Evolutionary conservation across 1,140 invertebrate genomes (phyloP).

Genomic region (Thaumatotibia leucotreta): DNA sequence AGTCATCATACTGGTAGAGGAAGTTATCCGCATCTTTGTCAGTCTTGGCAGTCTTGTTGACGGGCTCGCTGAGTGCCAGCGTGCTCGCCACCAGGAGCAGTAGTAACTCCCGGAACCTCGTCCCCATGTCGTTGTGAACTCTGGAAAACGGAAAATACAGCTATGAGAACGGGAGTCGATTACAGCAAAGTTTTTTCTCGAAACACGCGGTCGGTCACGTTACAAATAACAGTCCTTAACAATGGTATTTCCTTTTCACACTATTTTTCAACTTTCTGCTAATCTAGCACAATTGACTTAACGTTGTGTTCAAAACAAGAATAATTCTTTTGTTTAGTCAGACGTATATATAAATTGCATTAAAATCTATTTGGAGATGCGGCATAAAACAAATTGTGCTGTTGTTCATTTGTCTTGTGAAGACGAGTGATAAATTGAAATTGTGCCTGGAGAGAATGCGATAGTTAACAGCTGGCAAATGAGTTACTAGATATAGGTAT

Average conservation of each 20-base stretch:
- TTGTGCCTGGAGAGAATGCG: background rate
- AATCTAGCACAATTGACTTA: slow-evolving; percentile 5
- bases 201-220: slow-evolving; percentile 30
- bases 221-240: slow-evolving; percentile 28
- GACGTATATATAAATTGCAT: background rate
- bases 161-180: slow-evolving; percentile 19
- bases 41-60: slow-evolving; percentile 44
- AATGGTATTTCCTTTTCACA: slow-evolving; percentile 24
- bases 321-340: background rate
- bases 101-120: slow-evolving; percentile 67
- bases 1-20: slow-evolving; percentile 59
- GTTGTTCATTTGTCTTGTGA: background rate
- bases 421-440: background rate
- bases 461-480: background rate
- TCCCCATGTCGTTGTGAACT: slow-evolving; percentile 70
- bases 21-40: slow-evolving; percentile 49
- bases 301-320: slow-evolving; percentile 12
- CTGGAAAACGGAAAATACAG: slow-evolving; percentile 50
- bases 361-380: background rate
- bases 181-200: slow-evolving; percentile 34
- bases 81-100: slow-evolving; percentile 69
- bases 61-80: slow-evolving; percentile 47
- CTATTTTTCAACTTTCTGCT: slow-evolving; percentile 9
- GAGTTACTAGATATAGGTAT: background rate
- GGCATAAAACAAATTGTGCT: background rate